Evolutionary conservation across 2,888 invertebrate genomes (phyloP), one percentile per base, ranked within the genome.

Genomic region (Philopedon plagiatum): DNA sequence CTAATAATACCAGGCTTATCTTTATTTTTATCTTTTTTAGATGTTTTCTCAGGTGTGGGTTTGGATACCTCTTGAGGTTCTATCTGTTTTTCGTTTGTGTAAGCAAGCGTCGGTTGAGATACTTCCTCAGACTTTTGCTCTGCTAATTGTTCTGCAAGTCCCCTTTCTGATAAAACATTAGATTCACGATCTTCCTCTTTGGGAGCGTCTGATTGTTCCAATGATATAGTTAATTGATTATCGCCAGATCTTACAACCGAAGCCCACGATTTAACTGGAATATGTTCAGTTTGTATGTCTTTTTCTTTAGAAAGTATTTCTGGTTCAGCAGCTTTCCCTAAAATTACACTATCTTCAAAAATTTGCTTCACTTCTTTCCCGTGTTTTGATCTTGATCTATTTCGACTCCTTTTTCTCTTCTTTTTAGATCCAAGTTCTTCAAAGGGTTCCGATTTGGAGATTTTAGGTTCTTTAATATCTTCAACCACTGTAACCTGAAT

Each of bases 1-100:
- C 78, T 79, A 34, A 83, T 78, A 11, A 83, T 74, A 9, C 81
- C 79, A 1, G 79, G 75, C 73, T 79, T 81, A 15, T 74, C 73
- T 37, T 72, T 76, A 58, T 70, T 72, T 69, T 74, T 74, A 32
- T 71, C 73, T 5, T 63, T 63, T 23, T 74, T 70, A 11, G 60
- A n/a, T 58, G 66, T 41, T 4, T 39, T 49, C 15, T 41, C 51
- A 32, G 61, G 1, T 23, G 9, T 21, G 13, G 13, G 26, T 15
- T 29, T 8, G 1, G 51, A 54, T 62, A 46, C 8, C 3, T 7
- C 23, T 60, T 21, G 23, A 5, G 2, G 19, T 54, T 58, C 18
- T n/a, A 8, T 46, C 5, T 11, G 5, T 44, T 29, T 18, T 37
- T 21, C 1, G 7, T 1, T 18, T 37, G 2, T 4, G 29, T 13